These are phyloP conservation scores for Mesocentrotus franciscanus DNA, from an alignment of 53 echinoderm and acorn worm genomes.

Conservation along the genomic window DNA sequence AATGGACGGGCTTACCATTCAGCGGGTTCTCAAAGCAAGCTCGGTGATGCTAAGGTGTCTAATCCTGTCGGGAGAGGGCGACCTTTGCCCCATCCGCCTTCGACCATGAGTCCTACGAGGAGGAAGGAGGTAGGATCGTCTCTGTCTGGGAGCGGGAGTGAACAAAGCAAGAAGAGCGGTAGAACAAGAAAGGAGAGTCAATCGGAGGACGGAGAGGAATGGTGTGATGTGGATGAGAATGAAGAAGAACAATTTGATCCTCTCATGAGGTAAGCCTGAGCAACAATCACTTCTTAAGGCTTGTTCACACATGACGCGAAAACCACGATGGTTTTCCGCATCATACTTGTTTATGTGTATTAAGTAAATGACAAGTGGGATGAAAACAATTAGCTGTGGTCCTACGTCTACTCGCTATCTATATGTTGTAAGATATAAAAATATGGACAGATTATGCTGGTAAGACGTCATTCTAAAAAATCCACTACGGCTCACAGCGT, in stretches of 20 bases:
- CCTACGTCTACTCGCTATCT: too few species aligned
- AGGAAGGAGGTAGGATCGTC: constrained; percentile 12
- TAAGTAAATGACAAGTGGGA: too few species aligned
- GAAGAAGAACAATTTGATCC: constrained; percentile 86
- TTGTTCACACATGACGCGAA: too few species aligned
- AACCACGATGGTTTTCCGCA: too few species aligned
- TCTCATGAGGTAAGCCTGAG: constrained; percentile 73
- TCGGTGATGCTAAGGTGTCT: background rate
- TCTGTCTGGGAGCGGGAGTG: background rate
- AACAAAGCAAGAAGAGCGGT: constrained; percentile 25
- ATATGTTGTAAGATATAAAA: too few species aligned
- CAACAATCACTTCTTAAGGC: background rate
- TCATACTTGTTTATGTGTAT: too few species aligned
- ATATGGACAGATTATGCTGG: too few species aligned
- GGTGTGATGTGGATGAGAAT: constrained; percentile 95
- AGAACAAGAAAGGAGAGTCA: constrained; percentile 57
- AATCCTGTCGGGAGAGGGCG: background rate
- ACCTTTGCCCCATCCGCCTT: constrained; percentile 58
- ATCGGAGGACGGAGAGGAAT: constrained; percentile 85
- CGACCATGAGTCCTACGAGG: constrained; percentile 24
- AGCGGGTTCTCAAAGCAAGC: background rate
- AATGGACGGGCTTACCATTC: constrained; percentile 19
- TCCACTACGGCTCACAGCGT: too few species aligned
- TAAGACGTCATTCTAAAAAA: too few species aligned
- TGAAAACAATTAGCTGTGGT: too few species aligned